Conservation (phyloP, 1,140 invertebrate species). For the Asobara japonica region DNA sequence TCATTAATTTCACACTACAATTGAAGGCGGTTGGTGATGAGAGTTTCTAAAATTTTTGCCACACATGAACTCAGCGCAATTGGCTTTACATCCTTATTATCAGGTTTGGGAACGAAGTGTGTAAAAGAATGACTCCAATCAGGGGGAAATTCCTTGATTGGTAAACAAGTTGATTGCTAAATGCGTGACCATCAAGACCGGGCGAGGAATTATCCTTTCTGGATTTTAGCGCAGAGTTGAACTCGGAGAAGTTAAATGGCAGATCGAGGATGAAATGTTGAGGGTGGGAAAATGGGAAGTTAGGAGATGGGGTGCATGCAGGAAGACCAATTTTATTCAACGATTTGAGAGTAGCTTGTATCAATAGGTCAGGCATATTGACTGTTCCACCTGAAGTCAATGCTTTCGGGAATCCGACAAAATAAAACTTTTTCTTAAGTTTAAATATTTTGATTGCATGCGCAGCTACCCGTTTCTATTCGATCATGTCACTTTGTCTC, state of each 20-base stretch:
- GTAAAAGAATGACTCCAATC: conserved; percentile 20
- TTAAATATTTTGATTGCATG: conserved; percentile 15
- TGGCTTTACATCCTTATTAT: neutral
- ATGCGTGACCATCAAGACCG: conserved; percentile 18
- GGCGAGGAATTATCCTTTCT: conserved; percentile 1
- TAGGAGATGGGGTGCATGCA: neutral
- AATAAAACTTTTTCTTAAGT: neutral
- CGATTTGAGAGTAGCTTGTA: conserved; percentile 8
- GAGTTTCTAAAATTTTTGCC: conserved; percentile 25
- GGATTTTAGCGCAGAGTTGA: neutral
- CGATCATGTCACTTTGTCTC: neutral
- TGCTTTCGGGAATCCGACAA: conserved; percentile 14
- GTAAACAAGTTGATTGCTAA: conserved; percentile 23
- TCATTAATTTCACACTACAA: conserved; percentile 23
- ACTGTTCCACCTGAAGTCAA: neutral
- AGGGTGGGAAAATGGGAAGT: no score
- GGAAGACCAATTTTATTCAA: conserved; percentile 20
- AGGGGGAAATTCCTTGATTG: neutral
- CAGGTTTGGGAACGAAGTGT: conserved; percentile 15
- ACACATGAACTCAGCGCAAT: conserved; percentile 25
- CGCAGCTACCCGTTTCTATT: neutral
- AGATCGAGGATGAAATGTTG: neutral
- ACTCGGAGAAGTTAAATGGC: conserved; percentile 18
- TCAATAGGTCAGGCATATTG: conserved; percentile 13
- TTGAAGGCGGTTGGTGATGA: conserved; percentile 26